Conservation (phyloP, 2,113 vertebrate genomes). For the Tenrec ecaudatus region DNA sequence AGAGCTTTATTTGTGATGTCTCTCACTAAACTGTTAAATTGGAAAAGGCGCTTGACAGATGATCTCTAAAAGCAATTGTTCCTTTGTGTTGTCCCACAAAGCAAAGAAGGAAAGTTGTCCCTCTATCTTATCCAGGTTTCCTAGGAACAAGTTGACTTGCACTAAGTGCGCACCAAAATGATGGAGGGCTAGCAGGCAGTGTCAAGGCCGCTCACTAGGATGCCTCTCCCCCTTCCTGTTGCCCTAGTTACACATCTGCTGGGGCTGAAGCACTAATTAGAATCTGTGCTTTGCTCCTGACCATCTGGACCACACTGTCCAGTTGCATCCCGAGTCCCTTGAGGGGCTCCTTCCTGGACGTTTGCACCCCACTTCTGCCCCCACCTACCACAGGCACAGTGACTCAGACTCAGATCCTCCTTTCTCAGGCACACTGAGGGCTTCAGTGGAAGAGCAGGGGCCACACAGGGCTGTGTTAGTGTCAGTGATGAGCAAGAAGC, state of each 20-base stretch:
- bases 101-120: not conserved
- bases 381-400: not conserved
- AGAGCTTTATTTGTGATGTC: not conserved
- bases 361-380: not conserved
- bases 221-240: not conserved
- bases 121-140: not conserved
- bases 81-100: not conserved
- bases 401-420: too few species aligned
- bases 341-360: not conserved
- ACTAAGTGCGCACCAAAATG: not conserved
- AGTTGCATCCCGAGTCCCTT: not conserved
- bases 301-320: not conserved
- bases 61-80: not conserved
- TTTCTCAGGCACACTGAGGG: not conserved
- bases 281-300: not conserved
- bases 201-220: too few species aligned
- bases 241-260: slow-evolving; percentile 20
- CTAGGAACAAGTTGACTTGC: not conserved
- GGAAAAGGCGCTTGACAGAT: not conserved
- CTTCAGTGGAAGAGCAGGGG: not conserved
- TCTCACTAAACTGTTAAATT: not conserved
- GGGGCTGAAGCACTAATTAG: not conserved
- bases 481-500: not conserved
- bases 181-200: not conserved
- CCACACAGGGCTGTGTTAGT: not conserved